phyloP scores from a whole-genome alignment of 1,140 invertebrate species.

The Lepidurus couesii region DNA sequence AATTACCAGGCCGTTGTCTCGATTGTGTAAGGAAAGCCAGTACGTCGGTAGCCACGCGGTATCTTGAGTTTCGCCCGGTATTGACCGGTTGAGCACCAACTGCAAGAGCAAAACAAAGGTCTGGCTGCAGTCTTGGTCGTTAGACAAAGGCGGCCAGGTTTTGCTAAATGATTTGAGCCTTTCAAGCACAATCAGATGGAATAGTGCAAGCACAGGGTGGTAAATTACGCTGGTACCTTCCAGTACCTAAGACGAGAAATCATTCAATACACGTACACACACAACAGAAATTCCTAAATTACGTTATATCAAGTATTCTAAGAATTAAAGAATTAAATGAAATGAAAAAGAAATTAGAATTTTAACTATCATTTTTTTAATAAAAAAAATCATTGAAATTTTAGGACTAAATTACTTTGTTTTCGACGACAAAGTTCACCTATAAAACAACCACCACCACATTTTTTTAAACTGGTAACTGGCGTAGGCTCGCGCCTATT shows the following conservation, averaged over 20 bases:
- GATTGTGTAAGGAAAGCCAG: not conserved
- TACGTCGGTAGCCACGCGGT: not conserved
- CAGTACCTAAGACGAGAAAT: not conserved
- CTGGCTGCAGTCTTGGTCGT: not conserved
- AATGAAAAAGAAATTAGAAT: not conserved
- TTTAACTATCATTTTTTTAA: not conserved
- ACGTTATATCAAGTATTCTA: not conserved
- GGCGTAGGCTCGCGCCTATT: no score
- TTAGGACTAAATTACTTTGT: no score
- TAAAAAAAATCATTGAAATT: no score
- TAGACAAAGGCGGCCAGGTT: not conserved
- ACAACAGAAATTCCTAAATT: no score
- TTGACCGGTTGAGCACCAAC: not conserved
- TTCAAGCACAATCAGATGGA: not conserved
- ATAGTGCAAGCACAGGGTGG: not conserved
- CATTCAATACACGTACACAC: no score
- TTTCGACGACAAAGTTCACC: no score
- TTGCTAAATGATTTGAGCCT: not conserved
- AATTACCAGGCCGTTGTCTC: not conserved
- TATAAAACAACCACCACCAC: no score
- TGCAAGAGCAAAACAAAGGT: not conserved
- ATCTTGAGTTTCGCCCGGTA: not conserved
- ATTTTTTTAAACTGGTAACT: no score
- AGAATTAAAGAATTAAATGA: not conserved
- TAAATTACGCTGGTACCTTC: not conserved